These are phyloP conservation scores for Tetrax tetrax DNA, from an alignment of 2,113 vertebrate species.

Conservation along the genomic window DNA sequence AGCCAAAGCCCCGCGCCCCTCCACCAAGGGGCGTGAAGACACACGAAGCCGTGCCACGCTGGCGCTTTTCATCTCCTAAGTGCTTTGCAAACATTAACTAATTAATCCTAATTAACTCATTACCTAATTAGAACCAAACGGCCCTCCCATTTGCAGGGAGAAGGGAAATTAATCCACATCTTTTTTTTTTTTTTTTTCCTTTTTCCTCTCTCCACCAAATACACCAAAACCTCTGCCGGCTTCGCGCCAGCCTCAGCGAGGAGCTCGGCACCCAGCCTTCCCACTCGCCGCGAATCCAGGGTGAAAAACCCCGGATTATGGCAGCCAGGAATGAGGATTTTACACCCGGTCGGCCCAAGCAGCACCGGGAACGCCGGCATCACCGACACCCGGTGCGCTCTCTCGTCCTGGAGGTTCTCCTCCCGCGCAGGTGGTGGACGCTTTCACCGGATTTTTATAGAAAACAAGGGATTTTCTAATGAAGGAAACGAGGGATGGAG, in stretches of 20 bases:
- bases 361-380: neutral
- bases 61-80: neutral
- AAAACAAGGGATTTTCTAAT: neutral
- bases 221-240: neutral
- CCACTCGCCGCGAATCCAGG: accelerated
- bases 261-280: accelerated
- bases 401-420: accelerated
- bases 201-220: neutral
- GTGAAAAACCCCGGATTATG: neutral
- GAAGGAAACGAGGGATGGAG: neutral
- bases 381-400: accelerated
- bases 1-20: neutral
- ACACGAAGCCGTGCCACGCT: neutral
- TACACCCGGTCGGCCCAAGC: neutral
- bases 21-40: neutral
- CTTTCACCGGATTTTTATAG: neutral
- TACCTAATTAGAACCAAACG: constrained; percentile 55
- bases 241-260: neutral
- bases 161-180: neutral
- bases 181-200: neutral
- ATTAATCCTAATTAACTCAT: constrained; percentile 68
- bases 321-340: neutral
- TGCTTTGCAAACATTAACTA: constrained; percentile 68
- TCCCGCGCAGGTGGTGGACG: neutral
- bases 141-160: neutral